phyloP scores from a whole-genome alignment of 1,140 invertebrate genomes.

The Metaphire vulgaris region DNA sequence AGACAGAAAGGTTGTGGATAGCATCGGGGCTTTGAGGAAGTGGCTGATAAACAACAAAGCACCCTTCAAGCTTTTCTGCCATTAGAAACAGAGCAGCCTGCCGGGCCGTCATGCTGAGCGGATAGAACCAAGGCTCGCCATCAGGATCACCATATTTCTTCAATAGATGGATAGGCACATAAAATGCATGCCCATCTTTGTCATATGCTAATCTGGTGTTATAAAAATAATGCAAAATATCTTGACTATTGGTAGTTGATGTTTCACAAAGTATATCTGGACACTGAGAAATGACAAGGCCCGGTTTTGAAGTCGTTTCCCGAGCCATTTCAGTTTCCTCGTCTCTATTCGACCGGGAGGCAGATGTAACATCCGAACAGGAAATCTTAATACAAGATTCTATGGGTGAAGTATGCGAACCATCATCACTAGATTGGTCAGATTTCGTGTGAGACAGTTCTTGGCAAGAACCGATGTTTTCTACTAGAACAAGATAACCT shows the following conservation, averaged over 20 bases:
- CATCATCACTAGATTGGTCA: no score
- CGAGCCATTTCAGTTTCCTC: no score
- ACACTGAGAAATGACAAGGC: slow-evolving; percentile 5
- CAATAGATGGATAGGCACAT: slow-evolving; percentile 15
- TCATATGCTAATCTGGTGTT: slow-evolving; percentile 22
- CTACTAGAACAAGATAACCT: not conserved
- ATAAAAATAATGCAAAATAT: not conserved
- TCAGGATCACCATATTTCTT: slow-evolving; percentile 30
- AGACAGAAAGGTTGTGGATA: slow-evolving; percentile 22
- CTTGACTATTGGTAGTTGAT: slow-evolving; percentile 1
- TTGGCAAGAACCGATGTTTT: not conserved
- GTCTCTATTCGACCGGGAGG: no score
- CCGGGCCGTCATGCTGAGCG: slow-evolving; percentile 8
- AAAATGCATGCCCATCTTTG: slow-evolving; percentile 22
- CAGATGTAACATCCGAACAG: not conserved
- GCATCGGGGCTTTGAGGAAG: not conserved
- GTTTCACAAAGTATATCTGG: no score
- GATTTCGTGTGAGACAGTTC: no score
- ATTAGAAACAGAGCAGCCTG: slow-evolving; percentile 25
- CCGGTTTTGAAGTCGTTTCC: not conserved
- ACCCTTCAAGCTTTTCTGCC: slow-evolving; percentile 21
- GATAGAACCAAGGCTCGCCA: slow-evolving; percentile 29
- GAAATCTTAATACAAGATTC: not conserved
- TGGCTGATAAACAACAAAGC: slow-evolving; percentile 25
- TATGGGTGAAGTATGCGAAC: not conserved